Evolutionary conservation across 2,797 vertebrate species (phyloP).

Genomic region (Caiman crocodilus): DNA sequence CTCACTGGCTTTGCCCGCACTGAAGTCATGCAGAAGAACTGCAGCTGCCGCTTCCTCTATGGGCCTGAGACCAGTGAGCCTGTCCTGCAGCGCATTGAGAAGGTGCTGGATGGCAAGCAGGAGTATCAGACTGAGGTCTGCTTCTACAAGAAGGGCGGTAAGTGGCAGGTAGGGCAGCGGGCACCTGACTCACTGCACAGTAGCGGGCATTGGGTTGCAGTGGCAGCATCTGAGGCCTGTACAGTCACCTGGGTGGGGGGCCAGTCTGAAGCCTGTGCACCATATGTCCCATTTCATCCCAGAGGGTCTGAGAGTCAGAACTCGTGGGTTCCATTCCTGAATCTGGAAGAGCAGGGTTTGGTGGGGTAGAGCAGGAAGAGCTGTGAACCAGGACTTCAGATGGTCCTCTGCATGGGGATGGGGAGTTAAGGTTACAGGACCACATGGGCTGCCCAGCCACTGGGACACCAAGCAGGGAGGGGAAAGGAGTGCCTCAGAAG

Average conservation of each 20-base stretch:
- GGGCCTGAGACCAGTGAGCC: conserved; percentile 90
- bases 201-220: too few species aligned
- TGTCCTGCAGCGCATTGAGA: conserved; percentile 87
- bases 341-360: too few species aligned
- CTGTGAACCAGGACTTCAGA: too few species aligned
- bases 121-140: conserved; percentile 92
- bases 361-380: too few species aligned
- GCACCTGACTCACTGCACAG: background rate
- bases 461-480: too few species aligned
- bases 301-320: background rate
- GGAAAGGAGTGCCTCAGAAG: too few species aligned
- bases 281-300: too few species aligned
- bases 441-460: background rate
- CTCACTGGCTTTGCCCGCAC: conserved; percentile 92
- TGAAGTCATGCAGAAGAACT: conserved; percentile 97
- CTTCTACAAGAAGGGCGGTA: conserved; percentile 94
- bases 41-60: conserved; percentile 92
- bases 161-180: conserved; percentile 35
- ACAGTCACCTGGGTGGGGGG: background rate
- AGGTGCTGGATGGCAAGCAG: conserved; percentile 90
- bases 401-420: too few species aligned
- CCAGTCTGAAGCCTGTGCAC: background rate
- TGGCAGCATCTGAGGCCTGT: too few species aligned
- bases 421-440: too few species aligned
- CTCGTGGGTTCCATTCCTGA: too few species aligned